Percentiles rank a stretch among this genome's conserved stretches.
These are phyloP conservation scores for Selene dorsalis DNA, from an alignment of 2,797 vertebrate species.

Conservation along the genomic window DNA sequence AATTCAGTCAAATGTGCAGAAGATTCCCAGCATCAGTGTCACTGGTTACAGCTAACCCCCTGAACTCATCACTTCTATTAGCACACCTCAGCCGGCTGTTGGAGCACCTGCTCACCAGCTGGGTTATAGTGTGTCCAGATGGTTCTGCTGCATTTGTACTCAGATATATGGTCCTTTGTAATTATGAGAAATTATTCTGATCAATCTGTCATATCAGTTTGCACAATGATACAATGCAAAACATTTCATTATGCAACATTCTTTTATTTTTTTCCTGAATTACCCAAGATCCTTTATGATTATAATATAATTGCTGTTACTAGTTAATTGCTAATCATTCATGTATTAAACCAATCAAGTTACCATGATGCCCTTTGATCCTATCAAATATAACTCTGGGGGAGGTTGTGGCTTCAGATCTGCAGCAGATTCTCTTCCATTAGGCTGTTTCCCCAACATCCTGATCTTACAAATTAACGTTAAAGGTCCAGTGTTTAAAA, in stretches of 20 bases:
- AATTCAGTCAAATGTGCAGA: constrained; percentile 9
- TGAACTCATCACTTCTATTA: constrained; percentile 56
- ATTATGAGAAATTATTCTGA: neutral
- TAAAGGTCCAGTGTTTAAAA: too few species aligned
- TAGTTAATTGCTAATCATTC: neutral
- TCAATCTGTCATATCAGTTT: constrained; percentile 7
- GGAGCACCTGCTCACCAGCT: constrained; percentile 44
- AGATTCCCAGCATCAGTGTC: constrained; percentile 17
- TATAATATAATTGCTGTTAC: neutral
- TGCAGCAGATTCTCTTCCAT: neutral
- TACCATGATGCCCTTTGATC: neutral
- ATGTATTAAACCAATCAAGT: neutral
- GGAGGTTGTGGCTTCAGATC: neutral
- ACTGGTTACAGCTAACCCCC: constrained; percentile 19
- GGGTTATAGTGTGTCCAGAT: constrained; percentile 38
- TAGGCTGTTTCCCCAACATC: neutral
- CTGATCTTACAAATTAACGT: neutral
- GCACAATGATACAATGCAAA: neutral
- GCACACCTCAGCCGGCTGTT: constrained; percentile 36
- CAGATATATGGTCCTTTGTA: neutral
- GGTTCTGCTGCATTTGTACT: constrained; percentile 25
- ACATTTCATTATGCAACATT: neutral
- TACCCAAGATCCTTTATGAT: neutral
- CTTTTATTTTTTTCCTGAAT: neutral
- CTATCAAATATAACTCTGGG: neutral